These are phyloP conservation scores for sheep (Ovis aries) DNA, from an alignment of 2,113 vertebrate genomes.

Conservation along the genomic window ARS-UI_Ramb_v3.0 NC_056072.1:14700001-14700500, in stretches of 20 bases:
- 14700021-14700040: constrained; percentile 89
- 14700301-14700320: not conserved
- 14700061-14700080: constrained; percentile 88
- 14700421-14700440: not conserved
- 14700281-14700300: not conserved
- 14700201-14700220: not conserved
- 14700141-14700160: constrained; percentile 96
- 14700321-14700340: not conserved
- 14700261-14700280: not conserved
- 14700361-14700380: not conserved
- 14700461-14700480: not conserved
- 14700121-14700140: constrained; percentile 84
- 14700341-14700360: not conserved
- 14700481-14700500: not conserved
- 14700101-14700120: constrained; percentile 82
- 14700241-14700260: not conserved
- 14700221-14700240: fast-evolving
- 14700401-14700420: not conserved
- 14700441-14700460: not conserved
- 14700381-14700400: not conserved
- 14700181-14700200: not conserved
- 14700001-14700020: constrained; percentile 87
- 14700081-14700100: constrained; percentile 87
- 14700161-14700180: constrained; percentile 75
- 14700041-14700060: constrained; percentile 92